Evolutionary conservation across 2,888 invertebrate species (phyloP).

Genomic region (Monochamus alternatus): DNA sequence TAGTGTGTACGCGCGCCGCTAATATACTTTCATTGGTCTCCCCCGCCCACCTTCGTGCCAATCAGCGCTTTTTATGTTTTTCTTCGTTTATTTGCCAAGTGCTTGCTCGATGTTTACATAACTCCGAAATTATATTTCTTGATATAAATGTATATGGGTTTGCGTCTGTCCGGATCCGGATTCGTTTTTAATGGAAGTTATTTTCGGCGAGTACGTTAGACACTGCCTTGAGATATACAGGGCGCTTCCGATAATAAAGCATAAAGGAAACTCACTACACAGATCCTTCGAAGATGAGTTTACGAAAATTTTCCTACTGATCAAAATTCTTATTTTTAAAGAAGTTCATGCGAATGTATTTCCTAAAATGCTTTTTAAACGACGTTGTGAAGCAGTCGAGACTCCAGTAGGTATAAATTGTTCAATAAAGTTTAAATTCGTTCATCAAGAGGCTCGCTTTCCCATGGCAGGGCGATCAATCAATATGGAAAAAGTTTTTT

Average conservation of each 20-base stretch:
- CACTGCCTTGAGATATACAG: neutral
- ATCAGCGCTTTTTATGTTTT: slow-evolving; percentile 60
- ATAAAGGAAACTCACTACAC: too few species aligned
- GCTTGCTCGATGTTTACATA: slow-evolving; percentile 38
- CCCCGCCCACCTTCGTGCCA: slow-evolving; percentile 54
- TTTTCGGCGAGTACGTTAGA: neutral
- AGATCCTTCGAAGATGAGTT: too few species aligned
- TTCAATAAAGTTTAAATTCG: too few species aligned
- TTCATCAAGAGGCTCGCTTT: too few species aligned
- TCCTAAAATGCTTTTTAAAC: too few species aligned
- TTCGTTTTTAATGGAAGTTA: slow-evolving; percentile 21
- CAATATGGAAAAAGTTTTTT: too few species aligned
- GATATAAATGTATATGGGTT: slow-evolving; percentile 27
- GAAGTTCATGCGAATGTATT: too few species aligned
- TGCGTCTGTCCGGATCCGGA: neutral
- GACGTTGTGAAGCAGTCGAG: too few species aligned
- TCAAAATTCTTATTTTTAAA: too few species aligned
- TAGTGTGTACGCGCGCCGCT: slow-evolving; percentile 55
- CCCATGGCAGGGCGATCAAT: too few species aligned
- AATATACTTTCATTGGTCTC: slow-evolving; percentile 61
- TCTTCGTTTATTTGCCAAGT: slow-evolving; percentile 54
- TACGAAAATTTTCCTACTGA: too few species aligned
- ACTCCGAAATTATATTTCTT: slow-evolving; percentile 26
- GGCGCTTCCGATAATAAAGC: neutral
- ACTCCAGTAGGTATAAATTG: too few species aligned